Base-by-base conservation (phyloP, 2,888 invertebrate genomes). In the Bugula neritina region DNA sequence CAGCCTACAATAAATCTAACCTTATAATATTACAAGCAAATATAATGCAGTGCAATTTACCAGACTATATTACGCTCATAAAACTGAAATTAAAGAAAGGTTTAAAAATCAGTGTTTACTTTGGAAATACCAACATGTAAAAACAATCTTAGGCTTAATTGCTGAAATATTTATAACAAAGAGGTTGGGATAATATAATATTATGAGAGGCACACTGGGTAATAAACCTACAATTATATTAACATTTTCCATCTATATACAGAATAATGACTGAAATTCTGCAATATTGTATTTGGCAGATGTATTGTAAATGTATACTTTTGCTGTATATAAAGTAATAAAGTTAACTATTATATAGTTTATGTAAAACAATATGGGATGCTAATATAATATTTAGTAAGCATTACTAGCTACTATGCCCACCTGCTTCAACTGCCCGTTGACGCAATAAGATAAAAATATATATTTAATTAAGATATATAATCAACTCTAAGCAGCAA, bases 211-310 rank as follows among this genome's bases (percentile, higher is more conserved):
- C 63, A 13, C 31, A 63, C 29, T 29, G 31, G 17, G 63, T 31
- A 63, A 63, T 63, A 63, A 63, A 63, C 10, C 31, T 31, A 63
- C 63, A 63, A 63, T 63, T 63, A 63, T 63, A 63, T 63, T 63
- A 63, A 31, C 63, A 63, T 63, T 63, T 63, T 63, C 63, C 31
- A 25, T 27, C 63, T 63, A 63, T 63, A 63, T 63, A 63, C 27
- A 63, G 63, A 63, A 63, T 63, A 63, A 63, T 63, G 21, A 63
- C 63, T 63, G 63, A 63, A 63, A 63, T 63, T 31, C 63, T 63
- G 63, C 63, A 63, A 63, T 63, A 63, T 31, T 25, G 43, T 43
- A 10, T 17, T 17, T 43, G 43, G 43, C 17, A 43, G 5, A 43
- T 17, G 17, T 5, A 43, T 43, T 43, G 17, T 43, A 43, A 43